Conservation (phyloP, 1,140 invertebrate genomes). For the Marisa cornuarietis region DNA sequence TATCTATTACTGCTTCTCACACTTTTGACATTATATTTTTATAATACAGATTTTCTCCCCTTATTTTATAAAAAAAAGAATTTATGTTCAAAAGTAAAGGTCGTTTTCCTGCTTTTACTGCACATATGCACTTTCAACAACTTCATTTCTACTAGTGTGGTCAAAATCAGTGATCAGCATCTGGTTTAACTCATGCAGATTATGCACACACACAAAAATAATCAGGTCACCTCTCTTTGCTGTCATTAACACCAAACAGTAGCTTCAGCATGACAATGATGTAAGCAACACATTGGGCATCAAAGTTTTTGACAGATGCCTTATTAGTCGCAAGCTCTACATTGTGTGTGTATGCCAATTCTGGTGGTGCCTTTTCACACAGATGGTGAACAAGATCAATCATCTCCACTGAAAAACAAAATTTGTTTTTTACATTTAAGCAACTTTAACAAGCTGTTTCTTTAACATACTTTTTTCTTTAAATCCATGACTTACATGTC, state of each 20-base stretch:
- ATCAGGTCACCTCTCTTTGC: constrained; percentile 36
- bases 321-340: too few relatives aligned
- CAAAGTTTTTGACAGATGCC: constrained; percentile 28
- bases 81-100: too few relatives aligned
- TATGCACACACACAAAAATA: background rate
- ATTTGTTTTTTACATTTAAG: too few relatives aligned
- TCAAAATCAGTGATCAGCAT: too few relatives aligned
- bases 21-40: background rate
- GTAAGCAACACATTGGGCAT: constrained; percentile 40
- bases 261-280: constrained; percentile 39
- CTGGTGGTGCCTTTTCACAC: background rate
- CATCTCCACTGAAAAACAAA: constrained; percentile 2
- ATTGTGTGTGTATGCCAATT: background rate
- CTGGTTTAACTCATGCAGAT: background rate
- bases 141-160: too few relatives aligned
- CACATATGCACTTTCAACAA: too few relatives aligned
- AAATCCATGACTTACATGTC: too few relatives aligned
- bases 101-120: too few relatives aligned
- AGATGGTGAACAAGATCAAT: background rate
- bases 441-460: background rate
- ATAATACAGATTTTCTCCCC: background rate
- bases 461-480: background rate
- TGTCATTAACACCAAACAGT: constrained; percentile 39
- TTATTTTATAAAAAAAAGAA: too few relatives aligned
- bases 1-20: background rate